These are phyloP conservation scores for Drosophila setifemur DNA, from an alignment of 1,140 invertebrate species.

Conservation along the genomic window DNA sequence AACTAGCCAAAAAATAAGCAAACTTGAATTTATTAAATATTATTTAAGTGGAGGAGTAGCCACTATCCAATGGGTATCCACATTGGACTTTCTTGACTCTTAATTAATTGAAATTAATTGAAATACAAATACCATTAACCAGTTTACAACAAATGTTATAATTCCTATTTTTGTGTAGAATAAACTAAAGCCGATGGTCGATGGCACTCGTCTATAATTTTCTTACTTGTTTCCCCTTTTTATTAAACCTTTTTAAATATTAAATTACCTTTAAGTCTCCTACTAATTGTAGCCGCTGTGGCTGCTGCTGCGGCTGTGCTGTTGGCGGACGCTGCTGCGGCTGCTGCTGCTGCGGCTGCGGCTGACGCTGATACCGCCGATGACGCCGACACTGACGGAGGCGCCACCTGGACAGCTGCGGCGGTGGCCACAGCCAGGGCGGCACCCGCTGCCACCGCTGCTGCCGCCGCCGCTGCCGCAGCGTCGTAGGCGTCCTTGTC, in stretches of 20 bases:
- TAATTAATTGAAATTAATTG: too few relatives aligned
- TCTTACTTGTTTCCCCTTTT: too few relatives aligned
- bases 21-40: too few relatives aligned
- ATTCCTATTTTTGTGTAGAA: too few relatives aligned
- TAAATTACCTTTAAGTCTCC: conserved; percentile 65
- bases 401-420: conserved; percentile 35
- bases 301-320: conserved; percentile 46
- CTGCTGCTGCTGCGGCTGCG: conserved; percentile 31
- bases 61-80: too few relatives aligned
- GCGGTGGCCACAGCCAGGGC: conserved; percentile 42
- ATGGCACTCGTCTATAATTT: too few relatives aligned
- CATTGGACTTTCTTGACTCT: too few relatives aligned
- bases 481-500: conserved; percentile 82
- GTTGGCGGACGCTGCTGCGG: conserved; percentile 29
- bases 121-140: too few relatives aligned
- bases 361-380: conserved; percentile 44
- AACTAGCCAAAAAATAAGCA: too few relatives aligned
- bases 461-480: conserved; percentile 53
- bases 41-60: too few relatives aligned
- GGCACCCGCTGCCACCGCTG: conserved; percentile 52
- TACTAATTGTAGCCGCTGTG: conserved; percentile 71
- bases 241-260: conserved; percentile 31
- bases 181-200: too few relatives aligned
- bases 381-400: conserved; percentile 48
- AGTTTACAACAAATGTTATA: too few relatives aligned